These are phyloP conservation scores for Drosophila neocordata DNA, from an alignment of 1,140 invertebrate genomes.

Conservation along the genomic window DNA sequence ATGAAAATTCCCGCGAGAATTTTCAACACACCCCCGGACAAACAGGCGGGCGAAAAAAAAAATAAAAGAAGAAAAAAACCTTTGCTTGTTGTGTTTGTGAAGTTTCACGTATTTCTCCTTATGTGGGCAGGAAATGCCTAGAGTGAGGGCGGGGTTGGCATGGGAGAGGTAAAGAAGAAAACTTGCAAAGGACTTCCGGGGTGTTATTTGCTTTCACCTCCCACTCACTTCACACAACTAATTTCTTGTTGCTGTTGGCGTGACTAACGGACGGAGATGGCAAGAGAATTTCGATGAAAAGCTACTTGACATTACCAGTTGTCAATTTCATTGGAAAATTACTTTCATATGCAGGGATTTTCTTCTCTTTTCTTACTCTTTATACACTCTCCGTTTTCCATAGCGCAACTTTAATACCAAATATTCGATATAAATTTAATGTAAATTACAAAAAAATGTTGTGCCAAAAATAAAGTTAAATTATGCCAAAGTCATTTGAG, in stretches of 20 bases:
- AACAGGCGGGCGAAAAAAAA: background rate
- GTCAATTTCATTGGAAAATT: slow-evolving; percentile 76
- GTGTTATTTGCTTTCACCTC: background rate
- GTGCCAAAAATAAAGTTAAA: slow-evolving; percentile 77
- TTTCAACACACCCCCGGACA: slow-evolving; percentile 54
- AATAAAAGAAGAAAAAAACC: background rate
- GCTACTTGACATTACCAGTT: slow-evolving; percentile 60
- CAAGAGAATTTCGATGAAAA: slow-evolving; percentile 24
- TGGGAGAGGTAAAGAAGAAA: too few relatives aligned
- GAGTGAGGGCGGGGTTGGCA: background rate
- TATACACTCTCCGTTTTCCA: background rate
- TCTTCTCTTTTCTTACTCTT: background rate
- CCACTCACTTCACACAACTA: slow-evolving; percentile 27
- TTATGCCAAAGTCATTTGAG: slow-evolving; percentile 61
- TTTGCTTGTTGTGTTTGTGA: slow-evolving; percentile 33
- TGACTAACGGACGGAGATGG: too few relatives aligned
- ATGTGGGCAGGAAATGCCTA: too few relatives aligned
- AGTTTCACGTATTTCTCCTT: slow-evolving; percentile 26
- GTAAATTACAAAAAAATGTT: slow-evolving; percentile 71
- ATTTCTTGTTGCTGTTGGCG: slow-evolving; percentile 30
- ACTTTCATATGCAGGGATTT: slow-evolving; percentile 58
- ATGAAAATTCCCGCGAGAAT: slow-evolving; percentile 76
- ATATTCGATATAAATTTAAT: slow-evolving; percentile 69
- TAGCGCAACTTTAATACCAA: background rate
- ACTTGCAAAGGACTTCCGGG: slow-evolving; percentile 42